Evolutionary conservation across 2,113 vertebrate species (phyloP), one percentile per base, ranked within the genome.

Genomic region (Chascanopsetta lugubris): DNA sequence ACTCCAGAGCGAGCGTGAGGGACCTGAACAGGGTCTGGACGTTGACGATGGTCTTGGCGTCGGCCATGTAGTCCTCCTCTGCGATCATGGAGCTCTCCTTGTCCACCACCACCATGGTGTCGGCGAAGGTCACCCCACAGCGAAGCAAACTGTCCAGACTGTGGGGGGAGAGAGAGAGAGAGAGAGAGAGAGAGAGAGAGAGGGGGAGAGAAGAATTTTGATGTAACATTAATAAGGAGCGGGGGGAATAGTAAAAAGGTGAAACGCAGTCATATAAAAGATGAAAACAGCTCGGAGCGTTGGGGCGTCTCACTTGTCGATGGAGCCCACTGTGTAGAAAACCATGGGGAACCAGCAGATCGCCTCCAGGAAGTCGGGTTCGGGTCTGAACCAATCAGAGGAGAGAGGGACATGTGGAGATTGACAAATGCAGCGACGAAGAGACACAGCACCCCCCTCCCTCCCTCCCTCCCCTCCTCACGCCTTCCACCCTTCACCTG

Each of bases 71-170:
- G 69, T 94, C 94, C 64, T 94, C 94, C 72, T 94, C 93, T 0
- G 94, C 94, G 5, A 93, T 93, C 92, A 94, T 94, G 61, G 94
- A 93, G 87, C 92, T 94, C 84, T 94, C 93, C 79, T 94, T 94
- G 78, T 94, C 94, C 1, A 94, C 92, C 40, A 94, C 94, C 55
- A 94, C 93, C 93, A 94, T 93, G 60, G 92, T 94, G 88, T 93
- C 88, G 0, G 94, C 93, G 2, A 92, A 94, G 3, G 91, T 94
- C 32, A 94, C 91, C 8, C 94, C 94, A 42, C 94, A 93, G 15
- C 92, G 90, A 49, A 94, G 82, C 74, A 94, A 64, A 72, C 93
- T 94, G 80, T 94, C 94, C 61, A 94, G 81, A 79, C 94, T 94
- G 45, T 29, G 12, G 18, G 15, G 22, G 51, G 32, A 18, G 27